Base-by-base conservation (phyloP, 2,113 vertebrate species). In the Phalacrocorax aristotelis region DNA sequence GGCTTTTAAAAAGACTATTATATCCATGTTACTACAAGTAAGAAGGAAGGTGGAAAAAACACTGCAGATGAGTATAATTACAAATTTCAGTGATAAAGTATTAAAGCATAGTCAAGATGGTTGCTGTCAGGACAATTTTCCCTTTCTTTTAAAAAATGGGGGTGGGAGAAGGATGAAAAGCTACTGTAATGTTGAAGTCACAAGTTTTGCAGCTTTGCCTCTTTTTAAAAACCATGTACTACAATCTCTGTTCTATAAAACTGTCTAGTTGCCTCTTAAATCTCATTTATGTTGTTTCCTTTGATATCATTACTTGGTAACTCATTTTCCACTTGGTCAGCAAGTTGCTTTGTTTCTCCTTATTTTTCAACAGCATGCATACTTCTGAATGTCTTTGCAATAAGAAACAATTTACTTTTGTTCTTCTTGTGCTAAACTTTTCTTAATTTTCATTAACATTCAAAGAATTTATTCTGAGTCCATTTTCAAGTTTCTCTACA, bases 251-350 rank as follows among this genome's bases (percentile, higher is more conserved):
- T 52, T 93, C 87, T 83, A 93, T 77, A 96, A 96, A 95, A 74
- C 64, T 91, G 92, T 92, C 94, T 77, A 85, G 89, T 89, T 95
- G 81, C 66, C 84, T 95, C 62, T 70, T 95, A 94, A 96, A 96
- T 95, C 83, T 92, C 81, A 85, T 85, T 96, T 91, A 38, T 38
- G 54, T 68, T 94, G 87, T 74, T 96, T 91, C 80, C 75, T 94
- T 83, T 95, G 87, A 94, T 94, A 85, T 54, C 70, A 87, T 62
- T 83, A 77, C 77, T 91, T 83, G 81, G 77, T 89, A 95, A 94
- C 25, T 94, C 30, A 85, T 93, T 95, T 96, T 95, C 74, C 54
- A 93, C 87, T 95, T 84, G 1, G 62, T 93, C 84, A 94, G 93
- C 90, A 97, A 94, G 40, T 76, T 94, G 64, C 88, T 90, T 93